Conservation (phyloP, 1,140 invertebrate species). For the Neodiprion fabricii region DNA sequence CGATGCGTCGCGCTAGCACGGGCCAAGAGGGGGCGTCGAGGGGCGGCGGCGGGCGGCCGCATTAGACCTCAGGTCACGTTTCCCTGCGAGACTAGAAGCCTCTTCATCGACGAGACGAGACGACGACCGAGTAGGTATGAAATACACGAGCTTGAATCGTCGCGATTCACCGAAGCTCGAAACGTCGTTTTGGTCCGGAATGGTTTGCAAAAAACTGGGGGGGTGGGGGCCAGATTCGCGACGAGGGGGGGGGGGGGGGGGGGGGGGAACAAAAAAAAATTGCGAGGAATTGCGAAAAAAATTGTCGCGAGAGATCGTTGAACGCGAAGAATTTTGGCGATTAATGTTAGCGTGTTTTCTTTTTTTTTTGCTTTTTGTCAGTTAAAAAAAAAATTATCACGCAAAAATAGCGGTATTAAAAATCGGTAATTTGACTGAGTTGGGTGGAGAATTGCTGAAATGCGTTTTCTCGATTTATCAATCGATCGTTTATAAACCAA, state of each 20-base stretch:
- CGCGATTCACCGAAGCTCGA: background rate
- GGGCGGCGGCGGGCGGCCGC: constrained; percentile 22
- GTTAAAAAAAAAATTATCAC: too few relatives aligned
- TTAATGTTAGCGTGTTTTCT: too few relatives aligned
- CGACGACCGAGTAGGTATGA: background rate
- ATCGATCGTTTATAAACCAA: too few relatives aligned
- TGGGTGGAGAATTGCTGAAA: too few relatives aligned
- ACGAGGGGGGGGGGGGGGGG: background rate
- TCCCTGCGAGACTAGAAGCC: background rate
- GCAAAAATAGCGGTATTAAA: too few relatives aligned
- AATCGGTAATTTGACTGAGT: too few relatives aligned
- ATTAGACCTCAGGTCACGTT: background rate
- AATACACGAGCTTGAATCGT: background rate
- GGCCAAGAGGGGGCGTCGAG: constrained; percentile 36
- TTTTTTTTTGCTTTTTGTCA: too few relatives aligned
- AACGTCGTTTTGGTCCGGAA: background rate
- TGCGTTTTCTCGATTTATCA: too few relatives aligned
- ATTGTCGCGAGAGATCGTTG: too few relatives aligned
- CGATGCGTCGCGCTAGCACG: constrained; percentile 39
- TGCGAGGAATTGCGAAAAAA: constrained; percentile 23
- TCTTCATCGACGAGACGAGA: background rate
- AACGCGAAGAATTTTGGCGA: too few relatives aligned
- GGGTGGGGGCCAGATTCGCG: too few relatives aligned
- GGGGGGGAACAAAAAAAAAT: constrained; percentile 2
- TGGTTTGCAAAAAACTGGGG: background rate